Evolutionary conservation across 1,140 invertebrate species (phyloP), one percentile per base, ranked within the genome.

Genomic region (Lucilia sericata): DNA sequence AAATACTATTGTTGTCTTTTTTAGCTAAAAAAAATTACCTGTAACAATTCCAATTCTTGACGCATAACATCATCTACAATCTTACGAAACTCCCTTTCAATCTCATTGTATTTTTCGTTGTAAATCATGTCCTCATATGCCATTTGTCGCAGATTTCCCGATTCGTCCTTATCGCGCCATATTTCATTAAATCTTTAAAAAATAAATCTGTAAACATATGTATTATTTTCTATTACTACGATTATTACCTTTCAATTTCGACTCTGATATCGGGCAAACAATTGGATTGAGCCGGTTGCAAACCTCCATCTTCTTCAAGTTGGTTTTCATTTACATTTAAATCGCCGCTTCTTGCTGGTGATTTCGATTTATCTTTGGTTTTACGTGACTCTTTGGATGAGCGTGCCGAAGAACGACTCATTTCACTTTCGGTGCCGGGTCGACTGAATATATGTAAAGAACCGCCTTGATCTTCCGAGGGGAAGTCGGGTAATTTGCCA

Each of bases 401-500:
- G 4, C 94, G 91, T 0, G 93, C 94, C 0, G 95, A 96, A 0
- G 95, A 95, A 88, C 96, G 95, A 86, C 95, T 96, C 2, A 95
- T 91, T 85, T 95, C 95, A 89, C 95, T 96, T 82, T 95, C 95
- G 0, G 94, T 94, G 17, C 94, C 94, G 91, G 94, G 94, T 87
- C 95, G 92, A 86, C 95, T 96, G 86, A 97, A 96, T 88, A 98
- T 95, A 49, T 95, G 92, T 85, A 95, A 92, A 2, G 97, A 98
- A 1, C 97, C 96, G 21, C 97, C 97, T 87, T 95, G 95, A 89
- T 98, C 97, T 83, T 95, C 96, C n/a, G 96, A 95, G 4, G 97
- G 97, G 87, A 97, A 95, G 86, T 98, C 96, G 0, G 97, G 97
- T 89, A 98, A 95, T 91, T 96, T 97, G 34, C 96, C 96, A 25